A percentile compares a stretch with the other conserved stretches of the same genome.
These are phyloP conservation scores for Oegoconia quadripuncta DNA, from an alignment of 2,888 invertebrate species.

Conservation along the genomic window DNA sequence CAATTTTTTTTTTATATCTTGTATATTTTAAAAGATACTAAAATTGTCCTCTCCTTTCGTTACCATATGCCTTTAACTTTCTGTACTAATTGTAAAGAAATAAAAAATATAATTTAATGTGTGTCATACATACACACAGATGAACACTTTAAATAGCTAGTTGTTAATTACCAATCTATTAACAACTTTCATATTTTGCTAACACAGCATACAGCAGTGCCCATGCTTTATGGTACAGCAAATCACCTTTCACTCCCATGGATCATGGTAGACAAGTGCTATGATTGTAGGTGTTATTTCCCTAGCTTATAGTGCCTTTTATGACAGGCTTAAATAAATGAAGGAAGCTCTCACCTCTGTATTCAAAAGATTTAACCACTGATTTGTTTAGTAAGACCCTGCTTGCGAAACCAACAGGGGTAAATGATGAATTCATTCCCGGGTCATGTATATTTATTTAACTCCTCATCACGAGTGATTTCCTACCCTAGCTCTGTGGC, in stretches of 20 bases:
- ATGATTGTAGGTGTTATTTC: background rate
- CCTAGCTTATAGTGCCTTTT: too few relatives aligned
- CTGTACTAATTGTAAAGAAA: too few relatives aligned
- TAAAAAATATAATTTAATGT: background rate
- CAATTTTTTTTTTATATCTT: background rate
- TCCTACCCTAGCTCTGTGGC: background rate
- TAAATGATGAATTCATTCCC: too few relatives aligned
- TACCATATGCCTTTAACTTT: too few relatives aligned
- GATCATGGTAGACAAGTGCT: background rate
- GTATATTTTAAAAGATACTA: conserved; percentile 22
- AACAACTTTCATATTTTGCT: conserved; percentile 28
- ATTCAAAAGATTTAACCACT: too few relatives aligned
- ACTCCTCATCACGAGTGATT: too few relatives aligned
- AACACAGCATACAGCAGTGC: conserved; percentile 36
- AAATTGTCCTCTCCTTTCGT: too few relatives aligned
- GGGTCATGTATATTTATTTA: too few relatives aligned
- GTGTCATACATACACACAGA: background rate
- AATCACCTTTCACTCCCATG: conserved; percentile 4
- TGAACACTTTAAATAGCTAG: background rate
- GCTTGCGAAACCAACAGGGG: too few relatives aligned
- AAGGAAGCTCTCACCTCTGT: too few relatives aligned
- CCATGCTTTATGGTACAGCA: conserved; percentile 41
- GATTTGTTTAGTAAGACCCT: too few relatives aligned
- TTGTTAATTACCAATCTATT: conserved; percentile 23
- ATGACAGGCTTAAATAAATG: too few relatives aligned